phyloP scores from a whole-genome alignment of 1,140 invertebrate species.

The Drosophila neocordata region DNA sequence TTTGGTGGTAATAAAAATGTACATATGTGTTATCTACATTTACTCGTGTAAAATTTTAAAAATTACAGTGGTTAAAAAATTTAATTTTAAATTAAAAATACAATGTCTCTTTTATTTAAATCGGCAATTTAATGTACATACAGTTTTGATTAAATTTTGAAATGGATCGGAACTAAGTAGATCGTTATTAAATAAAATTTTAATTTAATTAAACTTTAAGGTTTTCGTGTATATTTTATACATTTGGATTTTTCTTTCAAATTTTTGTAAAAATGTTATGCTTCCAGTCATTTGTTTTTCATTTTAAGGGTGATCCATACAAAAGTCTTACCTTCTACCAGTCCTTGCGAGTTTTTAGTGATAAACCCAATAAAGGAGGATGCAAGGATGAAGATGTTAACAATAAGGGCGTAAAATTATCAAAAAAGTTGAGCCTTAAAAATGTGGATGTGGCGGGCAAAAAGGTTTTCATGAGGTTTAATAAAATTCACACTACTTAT shows the following conservation, averaged over 20 bases:
- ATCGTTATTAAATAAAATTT: too few species aligned
- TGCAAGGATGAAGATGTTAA: neutral
- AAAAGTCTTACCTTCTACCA: neutral
- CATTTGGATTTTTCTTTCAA: neutral
- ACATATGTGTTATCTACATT: neutral
- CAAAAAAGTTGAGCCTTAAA: constrained; percentile 92
- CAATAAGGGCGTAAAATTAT: neutral
- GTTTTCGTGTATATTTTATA: neutral
- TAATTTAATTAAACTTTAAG: too few species aligned
- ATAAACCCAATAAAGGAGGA: neutral
- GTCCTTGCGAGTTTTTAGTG: neutral
- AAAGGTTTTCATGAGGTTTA: constrained; percentile 91
- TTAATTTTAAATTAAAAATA: too few species aligned
- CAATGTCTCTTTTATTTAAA: too few species aligned
- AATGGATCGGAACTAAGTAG: too few species aligned
- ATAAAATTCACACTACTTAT: neutral
- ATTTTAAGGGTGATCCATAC: neutral
- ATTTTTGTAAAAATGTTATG: neutral
- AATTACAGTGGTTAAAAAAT: neutral
- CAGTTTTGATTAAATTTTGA: too few species aligned
- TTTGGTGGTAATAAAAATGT: neutral
- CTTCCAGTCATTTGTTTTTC: neutral
- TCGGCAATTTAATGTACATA: too few species aligned
- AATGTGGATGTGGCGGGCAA: constrained; percentile 89
- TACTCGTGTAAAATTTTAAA: neutral